Conservation (phyloP, 1,140 invertebrate genomes). For the Ceratitis capitata region DNA sequence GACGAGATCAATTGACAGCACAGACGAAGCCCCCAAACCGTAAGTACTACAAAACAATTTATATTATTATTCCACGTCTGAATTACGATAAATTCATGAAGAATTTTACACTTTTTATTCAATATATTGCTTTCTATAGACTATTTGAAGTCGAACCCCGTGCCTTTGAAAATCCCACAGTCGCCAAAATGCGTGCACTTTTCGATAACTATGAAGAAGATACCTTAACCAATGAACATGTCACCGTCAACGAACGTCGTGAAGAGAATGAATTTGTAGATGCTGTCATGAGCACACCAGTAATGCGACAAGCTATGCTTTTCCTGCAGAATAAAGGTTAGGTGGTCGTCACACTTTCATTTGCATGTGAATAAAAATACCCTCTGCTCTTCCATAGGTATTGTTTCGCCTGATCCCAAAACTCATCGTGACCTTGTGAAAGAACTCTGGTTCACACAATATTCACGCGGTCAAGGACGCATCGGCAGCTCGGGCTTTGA, state of each 20-base stretch:
- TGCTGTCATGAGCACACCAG: constrained; percentile 75
- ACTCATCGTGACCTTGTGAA: constrained; percentile 79
- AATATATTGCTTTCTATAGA: constrained; percentile 19
- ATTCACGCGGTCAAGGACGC: constrained; percentile 78
- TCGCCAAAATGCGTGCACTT: constrained; percentile 74
- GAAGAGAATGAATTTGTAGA: constrained; percentile 83
- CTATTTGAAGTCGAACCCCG: constrained; percentile 53
- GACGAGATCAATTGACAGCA: constrained; percentile 72
- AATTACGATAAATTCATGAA: not conserved
- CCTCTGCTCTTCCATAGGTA: constrained; percentile 54
- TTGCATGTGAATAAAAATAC: not conserved
- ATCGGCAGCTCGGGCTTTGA: constrained; percentile 87
- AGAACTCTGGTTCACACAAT: constrained; percentile 83
- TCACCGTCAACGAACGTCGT: constrained; percentile 76
- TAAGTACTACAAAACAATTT: too few relatives aligned
- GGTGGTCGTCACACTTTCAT: too few relatives aligned
- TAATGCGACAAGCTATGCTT: constrained; percentile 78
- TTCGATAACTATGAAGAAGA: constrained; percentile 83
- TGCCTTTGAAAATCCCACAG: constrained; percentile 68
- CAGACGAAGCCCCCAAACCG: constrained; percentile 79
- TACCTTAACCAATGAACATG: constrained; percentile 78
- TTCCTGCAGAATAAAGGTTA: constrained; percentile 77
- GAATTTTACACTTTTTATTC: not conserved
- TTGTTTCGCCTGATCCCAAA: constrained; percentile 71
- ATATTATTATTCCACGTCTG: not conserved